Evolutionary conservation across 2,797 vertebrate genomes (phyloP), one percentile per base, ranked within the genome.

Genomic region (Ctenopoma multispine): DNA sequence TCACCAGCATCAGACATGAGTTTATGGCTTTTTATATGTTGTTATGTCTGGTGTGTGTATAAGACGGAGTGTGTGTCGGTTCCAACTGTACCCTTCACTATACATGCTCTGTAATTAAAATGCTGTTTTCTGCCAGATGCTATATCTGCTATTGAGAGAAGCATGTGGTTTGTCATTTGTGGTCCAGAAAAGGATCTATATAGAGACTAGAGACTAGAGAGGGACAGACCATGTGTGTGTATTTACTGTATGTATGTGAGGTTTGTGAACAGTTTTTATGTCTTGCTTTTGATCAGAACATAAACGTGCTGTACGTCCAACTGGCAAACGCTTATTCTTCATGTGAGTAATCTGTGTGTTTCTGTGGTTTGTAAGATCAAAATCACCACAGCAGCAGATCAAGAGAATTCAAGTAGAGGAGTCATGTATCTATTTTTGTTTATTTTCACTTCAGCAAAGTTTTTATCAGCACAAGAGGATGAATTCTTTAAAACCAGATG

Each of bases 81-180:
- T 73, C 70, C 83, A 87, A 75, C 75, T 88, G 79, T 50, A 74
- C 34, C 61, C 81, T 72, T 29, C 43, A 61, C 64, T 50, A 61
- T 66, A 77, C 53, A 66, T 48, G 75, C 67, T 80, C 89, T 94
- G 89, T 93, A 92, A 94, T 94, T 91, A 92, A 46, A 34, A 46
- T 74, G 74, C 76, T 81, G 62, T 66, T 80, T 70, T 85, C 56
- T 85, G 83, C 89, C 89, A 89, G 69, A 81, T 89, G 88, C 90
- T 93, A 92, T 89, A 92, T 92, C 72, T 87, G 92, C 70, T 54
- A 55, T 61, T 63, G 71, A 83, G 68, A 80, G 80, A 84, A 71
- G 64, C 83, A 55, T 88, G 88, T 36, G 87, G 89, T 90, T 73
- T 74, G 67, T 74, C 24, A 53, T 82, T 79, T 80, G 87, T 62